Conservation (phyloP, 2,797 vertebrate genomes). For the Tinamus major region DNA sequence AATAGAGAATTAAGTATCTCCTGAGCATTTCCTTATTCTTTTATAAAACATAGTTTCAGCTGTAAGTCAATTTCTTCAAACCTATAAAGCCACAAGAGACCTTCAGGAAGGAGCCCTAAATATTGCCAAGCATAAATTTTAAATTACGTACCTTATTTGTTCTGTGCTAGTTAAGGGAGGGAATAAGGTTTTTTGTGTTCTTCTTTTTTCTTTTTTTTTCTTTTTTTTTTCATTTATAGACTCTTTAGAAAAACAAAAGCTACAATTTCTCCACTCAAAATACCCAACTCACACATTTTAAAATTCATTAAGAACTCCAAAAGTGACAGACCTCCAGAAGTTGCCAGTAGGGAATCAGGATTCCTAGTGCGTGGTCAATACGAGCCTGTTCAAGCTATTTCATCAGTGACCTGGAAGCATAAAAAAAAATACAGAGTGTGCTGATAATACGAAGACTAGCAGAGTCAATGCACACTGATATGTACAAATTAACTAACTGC, state of each 20-base stretch:
- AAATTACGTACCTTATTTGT: neutral
- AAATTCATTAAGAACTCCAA: neutral
- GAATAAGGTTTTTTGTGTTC: neutral
- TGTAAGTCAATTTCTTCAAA: neutral
- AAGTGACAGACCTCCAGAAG: neutral
- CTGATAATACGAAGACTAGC: neutral
- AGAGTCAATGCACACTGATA: neutral
- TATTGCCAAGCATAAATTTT: neutral
- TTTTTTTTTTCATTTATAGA: neutral
- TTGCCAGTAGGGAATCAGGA: neutral
- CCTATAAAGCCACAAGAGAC: neutral
- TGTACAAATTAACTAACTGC: neutral
- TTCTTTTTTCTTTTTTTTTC: too few relatives aligned
- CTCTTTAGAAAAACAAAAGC: neutral
- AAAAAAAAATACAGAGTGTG: neutral
- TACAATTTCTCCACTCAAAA: neutral
- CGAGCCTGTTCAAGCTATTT: neutral
- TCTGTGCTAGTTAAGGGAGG: neutral
- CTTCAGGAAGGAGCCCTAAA: neutral
- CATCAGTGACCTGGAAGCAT: neutral
- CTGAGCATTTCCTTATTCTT: neutral
- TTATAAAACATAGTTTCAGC: neutral
- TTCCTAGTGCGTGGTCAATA: neutral
- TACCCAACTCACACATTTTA: neutral
- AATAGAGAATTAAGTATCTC: neutral